A percentile compares a stretch with the other conserved stretches of the same genome.
Evolutionary conservation across 2,113 vertebrate species (phyloP).

Genomic region (Odocoileus virginianus): DNA sequence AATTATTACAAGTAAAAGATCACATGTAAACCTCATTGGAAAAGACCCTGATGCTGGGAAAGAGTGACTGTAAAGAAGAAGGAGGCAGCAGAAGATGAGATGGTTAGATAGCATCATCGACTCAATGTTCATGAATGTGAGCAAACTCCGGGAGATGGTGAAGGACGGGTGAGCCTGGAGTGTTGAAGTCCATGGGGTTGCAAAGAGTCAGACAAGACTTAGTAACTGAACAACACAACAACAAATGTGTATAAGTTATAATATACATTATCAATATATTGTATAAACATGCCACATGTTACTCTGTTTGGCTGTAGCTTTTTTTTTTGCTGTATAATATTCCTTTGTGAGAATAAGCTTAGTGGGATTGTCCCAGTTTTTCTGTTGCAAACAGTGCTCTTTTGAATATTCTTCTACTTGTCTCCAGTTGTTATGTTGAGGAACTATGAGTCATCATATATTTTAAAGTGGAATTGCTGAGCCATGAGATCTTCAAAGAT

Average conservation of each 20-base stretch:
- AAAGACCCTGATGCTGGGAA: background rate
- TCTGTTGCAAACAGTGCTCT: background rate
- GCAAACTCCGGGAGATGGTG: background rate
- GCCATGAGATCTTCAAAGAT: background rate
- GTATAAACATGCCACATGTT: background rate
- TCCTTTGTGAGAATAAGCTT: background rate
- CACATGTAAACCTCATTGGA: background rate
- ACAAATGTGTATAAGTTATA: background rate
- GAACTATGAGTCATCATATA: background rate
- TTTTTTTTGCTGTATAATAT: background rate
- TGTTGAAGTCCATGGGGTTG: background rate
- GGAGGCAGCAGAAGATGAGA: background rate
- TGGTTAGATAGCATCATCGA: background rate
- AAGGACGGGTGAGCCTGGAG: background rate
- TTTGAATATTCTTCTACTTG: background rate
- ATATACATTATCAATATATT: background rate
- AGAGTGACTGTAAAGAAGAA: background rate
- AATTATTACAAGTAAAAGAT: background rate
- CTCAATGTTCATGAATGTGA: background rate
- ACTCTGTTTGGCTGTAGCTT: background rate
- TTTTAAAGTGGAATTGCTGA: background rate
- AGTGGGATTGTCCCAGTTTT: background rate
- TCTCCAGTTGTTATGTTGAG: background rate
- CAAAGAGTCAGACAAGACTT: background rate
- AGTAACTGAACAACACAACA: background rate